Evolutionary conservation across 2,113 vertebrate genomes (phyloP).

Genomic region (Asarcornis scutulata): DNA sequence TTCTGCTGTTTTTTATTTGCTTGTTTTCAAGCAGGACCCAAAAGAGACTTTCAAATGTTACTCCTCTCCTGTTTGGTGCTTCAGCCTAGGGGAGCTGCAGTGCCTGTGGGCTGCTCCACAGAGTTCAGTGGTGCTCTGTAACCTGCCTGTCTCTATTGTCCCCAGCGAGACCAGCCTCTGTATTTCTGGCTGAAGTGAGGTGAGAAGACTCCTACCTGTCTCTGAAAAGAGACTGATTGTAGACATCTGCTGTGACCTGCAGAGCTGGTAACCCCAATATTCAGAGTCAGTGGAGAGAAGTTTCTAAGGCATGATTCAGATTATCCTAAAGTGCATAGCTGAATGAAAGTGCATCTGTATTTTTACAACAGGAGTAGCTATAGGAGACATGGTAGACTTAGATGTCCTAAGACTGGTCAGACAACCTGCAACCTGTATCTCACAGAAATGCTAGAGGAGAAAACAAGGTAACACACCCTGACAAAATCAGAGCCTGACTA

Average conservation of each 20-base stretch:
- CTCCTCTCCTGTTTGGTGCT: background rate
- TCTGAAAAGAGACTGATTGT: background rate
- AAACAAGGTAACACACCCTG: background rate
- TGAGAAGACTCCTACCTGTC: background rate
- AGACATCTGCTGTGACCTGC: background rate
- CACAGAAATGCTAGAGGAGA: background rate
- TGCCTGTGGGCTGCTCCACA: fast-evolving
- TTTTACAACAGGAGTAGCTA: background rate
- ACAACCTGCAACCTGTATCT: background rate
- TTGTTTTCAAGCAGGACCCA: background rate
- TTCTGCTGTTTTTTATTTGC: background rate
- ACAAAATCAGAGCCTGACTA: background rate
- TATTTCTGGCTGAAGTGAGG: background rate
- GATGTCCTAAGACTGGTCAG: fast-evolving
- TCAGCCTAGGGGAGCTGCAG: background rate
- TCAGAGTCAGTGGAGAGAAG: background rate
- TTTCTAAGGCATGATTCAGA: background rate
- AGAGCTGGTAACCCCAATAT: background rate
- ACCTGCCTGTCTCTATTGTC: background rate
- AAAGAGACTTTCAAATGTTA: background rate
- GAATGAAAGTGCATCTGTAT: background rate
- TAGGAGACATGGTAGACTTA: background rate
- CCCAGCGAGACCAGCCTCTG: background rate
- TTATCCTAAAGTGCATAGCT: background rate
- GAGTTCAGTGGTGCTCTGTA: background rate